A percentile compares a stretch with the other conserved stretches of the same genome.
These are phyloP conservation scores for Otolemur garnettii DNA, from an alignment of 2,113 vertebrate species.

Conservation along the genomic window DNA sequence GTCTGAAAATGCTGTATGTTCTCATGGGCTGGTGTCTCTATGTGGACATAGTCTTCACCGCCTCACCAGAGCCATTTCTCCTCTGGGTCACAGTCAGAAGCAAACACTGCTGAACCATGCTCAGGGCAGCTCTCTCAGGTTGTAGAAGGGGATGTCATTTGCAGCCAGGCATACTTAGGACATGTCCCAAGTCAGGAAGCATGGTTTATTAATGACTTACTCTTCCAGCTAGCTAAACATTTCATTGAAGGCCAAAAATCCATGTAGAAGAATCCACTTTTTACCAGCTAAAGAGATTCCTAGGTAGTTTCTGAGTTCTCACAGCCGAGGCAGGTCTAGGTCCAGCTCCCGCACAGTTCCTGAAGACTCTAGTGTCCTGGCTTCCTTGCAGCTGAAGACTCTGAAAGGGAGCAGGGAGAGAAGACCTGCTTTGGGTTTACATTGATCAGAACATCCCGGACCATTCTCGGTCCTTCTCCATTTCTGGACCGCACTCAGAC, in stretches of 20 bases:
- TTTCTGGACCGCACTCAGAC: conserved; percentile 76
- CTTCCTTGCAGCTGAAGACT: background rate
- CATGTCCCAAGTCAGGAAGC: background rate
- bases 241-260: background rate
- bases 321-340: background rate
- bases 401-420: conserved; percentile 60
- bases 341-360: background rate
- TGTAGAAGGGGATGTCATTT: background rate
- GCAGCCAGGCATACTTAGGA: background rate
- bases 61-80: background rate
- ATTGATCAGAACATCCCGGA: conserved; percentile 71
- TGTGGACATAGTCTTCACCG: conserved; percentile 41
- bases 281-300: background rate
- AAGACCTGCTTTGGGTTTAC: conserved; percentile 71
- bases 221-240: conserved; percentile 13
- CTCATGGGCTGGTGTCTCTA: background rate
- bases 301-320: background rate
- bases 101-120: background rate
- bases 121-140: background rate
- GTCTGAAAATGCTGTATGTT: conserved; percentile 41
- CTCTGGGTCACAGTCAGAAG: background rate
- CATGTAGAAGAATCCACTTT: conserved; percentile 13
- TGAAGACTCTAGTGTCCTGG: background rate
- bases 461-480: conserved; percentile 76
- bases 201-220: conserved; percentile 22